Percentiles rank a stretch among this genome's conserved stretches.
Conservation (phyloP, 2,113 vertebrate genomes). For the Ramphastos sulfuratus region DNA sequence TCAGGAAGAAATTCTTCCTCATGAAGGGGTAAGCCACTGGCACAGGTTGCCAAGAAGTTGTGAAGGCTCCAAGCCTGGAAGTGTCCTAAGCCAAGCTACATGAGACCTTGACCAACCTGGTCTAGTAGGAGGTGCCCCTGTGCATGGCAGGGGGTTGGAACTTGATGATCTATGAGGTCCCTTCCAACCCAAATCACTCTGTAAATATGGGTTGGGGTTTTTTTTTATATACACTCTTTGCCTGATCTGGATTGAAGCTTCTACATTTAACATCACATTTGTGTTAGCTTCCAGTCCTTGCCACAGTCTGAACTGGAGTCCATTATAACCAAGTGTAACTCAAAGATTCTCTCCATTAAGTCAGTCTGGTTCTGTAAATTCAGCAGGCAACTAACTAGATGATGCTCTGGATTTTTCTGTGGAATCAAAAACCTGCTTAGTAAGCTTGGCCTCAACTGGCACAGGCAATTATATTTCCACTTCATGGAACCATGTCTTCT, state of each 20-base stretch:
- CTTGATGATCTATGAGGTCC: no score
- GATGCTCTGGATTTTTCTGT: background rate
- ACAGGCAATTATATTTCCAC: background rate
- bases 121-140: no score
- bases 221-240: background rate
- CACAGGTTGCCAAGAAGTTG: no score
- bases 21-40: no score
- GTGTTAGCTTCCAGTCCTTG: background rate
- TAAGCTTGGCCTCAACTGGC: background rate
- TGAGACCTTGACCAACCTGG: no score
- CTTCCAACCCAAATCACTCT: no score
- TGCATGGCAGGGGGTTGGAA: no score
- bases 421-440: background rate
- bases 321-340: background rate
- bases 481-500: background rate
- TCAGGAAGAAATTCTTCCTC: no score
- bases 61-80: no score
- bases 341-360: background rate
- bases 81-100: no score
- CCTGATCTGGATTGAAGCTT: background rate
- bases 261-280: background rate
- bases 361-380: background rate
- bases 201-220: no score
- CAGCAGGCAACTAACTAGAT: background rate
- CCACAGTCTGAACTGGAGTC: background rate